Conservation (phyloP, 2,113 vertebrate species). For the Amblyornis subalaris region DNA sequence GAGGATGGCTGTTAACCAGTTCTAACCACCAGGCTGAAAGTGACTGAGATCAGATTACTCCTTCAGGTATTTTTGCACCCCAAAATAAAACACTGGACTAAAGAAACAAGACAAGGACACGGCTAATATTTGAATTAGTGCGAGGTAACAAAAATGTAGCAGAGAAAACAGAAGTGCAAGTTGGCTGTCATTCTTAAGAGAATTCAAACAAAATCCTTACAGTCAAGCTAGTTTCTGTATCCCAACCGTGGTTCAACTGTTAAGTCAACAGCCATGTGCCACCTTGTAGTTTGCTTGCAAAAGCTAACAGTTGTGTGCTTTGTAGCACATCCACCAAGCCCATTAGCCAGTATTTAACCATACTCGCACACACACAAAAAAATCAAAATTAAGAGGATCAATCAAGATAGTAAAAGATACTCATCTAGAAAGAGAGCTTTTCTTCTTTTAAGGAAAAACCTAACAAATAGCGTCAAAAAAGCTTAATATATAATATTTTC, state of each 20-base stretch:
- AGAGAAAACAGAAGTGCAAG: constrained; percentile 28
- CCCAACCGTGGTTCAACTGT: not conserved
- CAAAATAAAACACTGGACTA: constrained; percentile 47
- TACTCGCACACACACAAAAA: not conserved
- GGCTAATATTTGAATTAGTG: not conserved
- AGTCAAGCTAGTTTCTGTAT: not conserved
- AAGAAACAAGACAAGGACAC: not conserved
- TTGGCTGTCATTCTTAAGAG: constrained; percentile 1
- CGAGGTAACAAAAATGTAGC: not conserved
- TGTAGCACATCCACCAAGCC: not conserved
- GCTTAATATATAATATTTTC: not conserved
- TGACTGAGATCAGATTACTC: not conserved
- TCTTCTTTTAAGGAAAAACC: not conserved
- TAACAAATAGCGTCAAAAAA: not conserved
- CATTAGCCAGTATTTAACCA: not conserved
- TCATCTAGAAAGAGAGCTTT: not conserved
- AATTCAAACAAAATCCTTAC: not conserved
- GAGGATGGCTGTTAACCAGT: not conserved
- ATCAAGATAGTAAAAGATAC: not conserved
- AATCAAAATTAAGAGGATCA: not conserved
- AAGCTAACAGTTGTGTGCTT: not conserved
- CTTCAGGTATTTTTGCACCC: not conserved
- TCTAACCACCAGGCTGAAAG: not conserved
- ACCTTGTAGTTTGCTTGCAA: not conserved
- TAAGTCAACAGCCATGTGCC: not conserved